Base-by-base conservation (phyloP, 2,113 vertebrate genomes). In the Hystrix brachyura region DNA sequence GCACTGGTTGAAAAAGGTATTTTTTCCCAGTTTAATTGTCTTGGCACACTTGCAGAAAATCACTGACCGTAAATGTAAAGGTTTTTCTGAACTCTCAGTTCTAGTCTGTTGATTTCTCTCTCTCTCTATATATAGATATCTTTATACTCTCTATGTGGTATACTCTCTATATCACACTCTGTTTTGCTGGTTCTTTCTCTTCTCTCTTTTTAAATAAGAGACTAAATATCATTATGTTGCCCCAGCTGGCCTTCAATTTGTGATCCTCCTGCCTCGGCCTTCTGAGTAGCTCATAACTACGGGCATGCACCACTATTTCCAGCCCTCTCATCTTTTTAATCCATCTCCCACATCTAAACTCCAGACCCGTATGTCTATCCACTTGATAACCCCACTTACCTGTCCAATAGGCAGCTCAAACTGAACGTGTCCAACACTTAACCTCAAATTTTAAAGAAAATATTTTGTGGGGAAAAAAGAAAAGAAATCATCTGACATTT, bases 61-160 rank as follows among this genome's bases (percentile, higher is more conserved):
- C 55, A 91, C 7, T 76, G 57, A 78, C 25, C 79, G 17, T 93
- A 48, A 90, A 81, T 46, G 2, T 64, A 57, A 91, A 15, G n/a
- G 17, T 71, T 76, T 93, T 94, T 97, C 55, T 72, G 32, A 43
- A 69, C 15, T 94, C n/a, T 83, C 14, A 57, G 6, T 87, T 96
- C 23, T 92, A 14, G 65, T 90, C 27, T 82, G 0, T 92, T 79
- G 51, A 51, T 95, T 34, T 38, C 38, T 38, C 38, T 38, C 38
- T 38, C 38, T 38, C 38, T 38, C 2, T 38, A 38, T 97, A 0
- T 78, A 1, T 87, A 38, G 64, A 51, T 85, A 7, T 81, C 18
- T 29, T 76, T 89, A 43, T 85, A n/a, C 23, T 79, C 7, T 19
- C 1, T 81, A n/a, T 60, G 18, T 60, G 13, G 2, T 38, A 43